A percentile compares a stretch with the other conserved stretches of the same genome.
These are phyloP conservation scores for Accipiter virgatus DNA, from an alignment of 2,113 vertebrate genomes.

Conservation along the genomic window DNA sequence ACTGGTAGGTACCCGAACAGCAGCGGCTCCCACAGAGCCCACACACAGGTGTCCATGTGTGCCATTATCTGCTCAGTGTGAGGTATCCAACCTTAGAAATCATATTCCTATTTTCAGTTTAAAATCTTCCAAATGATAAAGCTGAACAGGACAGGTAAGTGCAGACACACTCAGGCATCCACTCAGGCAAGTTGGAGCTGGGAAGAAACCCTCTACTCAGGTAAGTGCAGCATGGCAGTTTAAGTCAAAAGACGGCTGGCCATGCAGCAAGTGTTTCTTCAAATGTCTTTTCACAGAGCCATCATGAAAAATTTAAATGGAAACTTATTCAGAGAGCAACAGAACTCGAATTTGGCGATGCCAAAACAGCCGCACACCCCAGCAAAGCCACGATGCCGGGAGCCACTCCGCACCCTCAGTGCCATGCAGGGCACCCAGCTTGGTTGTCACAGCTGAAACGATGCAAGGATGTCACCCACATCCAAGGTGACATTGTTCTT, in stretches of 20 bases:
- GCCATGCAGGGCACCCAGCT: background rate
- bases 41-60: fast-evolving
- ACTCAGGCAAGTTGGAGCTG: background rate
- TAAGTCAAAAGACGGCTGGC: background rate
- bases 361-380: background rate
- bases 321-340: background rate
- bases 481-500: background rate
- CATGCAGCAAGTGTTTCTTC: background rate
- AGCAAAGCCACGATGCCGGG: fast-evolving
- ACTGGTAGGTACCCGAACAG: too few species aligned
- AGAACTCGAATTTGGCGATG: background rate
- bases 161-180: background rate
- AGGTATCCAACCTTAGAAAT: background rate
- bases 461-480: background rate
- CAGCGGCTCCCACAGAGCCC: background rate
- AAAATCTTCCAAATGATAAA: background rate
- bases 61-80: background rate
- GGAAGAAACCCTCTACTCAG: background rate
- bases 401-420: fast-evolving
- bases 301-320: background rate
- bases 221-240: background rate
- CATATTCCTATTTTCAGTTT: background rate
- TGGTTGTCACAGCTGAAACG: background rate
- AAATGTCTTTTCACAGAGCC: background rate
- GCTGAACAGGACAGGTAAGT: background rate